Evolutionary conservation across 2,888 invertebrate species (phyloP).

Genomic region (Aphidius colemani): DNA sequence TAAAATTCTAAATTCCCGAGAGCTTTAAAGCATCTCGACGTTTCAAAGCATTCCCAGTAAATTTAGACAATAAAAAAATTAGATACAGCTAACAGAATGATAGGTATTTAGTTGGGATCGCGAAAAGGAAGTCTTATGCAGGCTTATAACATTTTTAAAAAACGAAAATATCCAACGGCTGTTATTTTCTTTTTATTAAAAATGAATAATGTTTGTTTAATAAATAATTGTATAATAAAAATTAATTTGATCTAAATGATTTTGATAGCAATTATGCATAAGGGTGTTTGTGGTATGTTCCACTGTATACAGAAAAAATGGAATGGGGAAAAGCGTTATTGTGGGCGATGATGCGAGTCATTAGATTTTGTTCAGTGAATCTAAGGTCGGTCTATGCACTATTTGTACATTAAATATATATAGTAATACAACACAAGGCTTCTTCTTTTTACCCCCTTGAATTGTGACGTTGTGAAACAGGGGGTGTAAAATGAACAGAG

Average conservation of each 20-base stretch:
- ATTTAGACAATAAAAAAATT: no score
- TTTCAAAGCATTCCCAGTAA: no score
- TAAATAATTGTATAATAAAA: neutral
- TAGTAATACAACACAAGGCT: neutral
- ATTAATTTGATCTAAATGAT: constrained; percentile 13
- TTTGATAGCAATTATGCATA: constrained; percentile 13
- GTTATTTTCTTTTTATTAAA: no score
- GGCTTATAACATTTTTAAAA: no score
- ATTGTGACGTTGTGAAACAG: constrained; percentile 7
- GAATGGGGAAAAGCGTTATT: constrained; percentile 53
- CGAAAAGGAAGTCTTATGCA: no score
- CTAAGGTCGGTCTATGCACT: constrained; percentile 42
- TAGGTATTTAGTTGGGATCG: no score
- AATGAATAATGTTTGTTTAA: neutral
- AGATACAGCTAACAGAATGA: no score
- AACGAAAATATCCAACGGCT: no score
- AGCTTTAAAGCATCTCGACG: no score
- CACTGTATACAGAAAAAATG: constrained; percentile 27
- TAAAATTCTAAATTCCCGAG: no score
- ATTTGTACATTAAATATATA: constrained; percentile 38
- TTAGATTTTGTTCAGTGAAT: constrained; percentile 54
- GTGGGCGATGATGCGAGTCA: constrained; percentile 58
- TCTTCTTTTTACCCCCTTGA: neutral
- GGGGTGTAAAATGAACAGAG: constrained; percentile 2
- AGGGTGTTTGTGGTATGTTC: constrained; percentile 1